Conservation (phyloP, 2,113 vertebrate genomes). For the Rhipidura dahli region DNA sequence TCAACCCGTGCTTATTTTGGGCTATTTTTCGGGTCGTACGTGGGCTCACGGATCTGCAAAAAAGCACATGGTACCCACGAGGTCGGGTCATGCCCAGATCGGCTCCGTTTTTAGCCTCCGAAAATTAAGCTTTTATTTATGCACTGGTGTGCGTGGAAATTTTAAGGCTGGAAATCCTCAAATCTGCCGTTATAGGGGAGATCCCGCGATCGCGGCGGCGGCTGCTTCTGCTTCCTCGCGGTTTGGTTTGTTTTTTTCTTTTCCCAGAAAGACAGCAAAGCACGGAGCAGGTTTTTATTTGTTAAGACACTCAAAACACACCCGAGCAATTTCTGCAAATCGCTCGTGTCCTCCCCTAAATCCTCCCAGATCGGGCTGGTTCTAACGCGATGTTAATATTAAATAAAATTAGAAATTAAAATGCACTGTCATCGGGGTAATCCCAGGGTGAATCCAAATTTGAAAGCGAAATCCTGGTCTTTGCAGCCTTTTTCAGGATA, state of each 20-base stretch:
- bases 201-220: not conserved
- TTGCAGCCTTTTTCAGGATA: not conserved
- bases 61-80: not conserved
- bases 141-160: not conserved
- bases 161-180: not conserved
- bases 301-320: not conserved
- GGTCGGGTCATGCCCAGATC: not conserved
- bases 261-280: not conserved
- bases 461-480: not conserved
- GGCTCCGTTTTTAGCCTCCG: not conserved
- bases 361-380: not conserved
- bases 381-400: not conserved
- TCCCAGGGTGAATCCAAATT: not conserved
- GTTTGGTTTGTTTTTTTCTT: not conserved
- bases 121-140: not conserved
- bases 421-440: not conserved
- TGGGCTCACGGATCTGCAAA: not conserved
- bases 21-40: not conserved
- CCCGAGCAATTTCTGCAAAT: not conserved
- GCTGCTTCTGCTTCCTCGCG: not conserved
- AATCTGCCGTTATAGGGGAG: not conserved
- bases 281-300: not conserved
- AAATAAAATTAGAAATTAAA: not conserved
- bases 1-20: not conserved
- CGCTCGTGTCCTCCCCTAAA: not conserved